Evolutionary conservation across 1,140 invertebrate genomes (phyloP), one percentile per base, ranked within the genome.

Genomic region (Oncopodura yosiiana): DNA sequence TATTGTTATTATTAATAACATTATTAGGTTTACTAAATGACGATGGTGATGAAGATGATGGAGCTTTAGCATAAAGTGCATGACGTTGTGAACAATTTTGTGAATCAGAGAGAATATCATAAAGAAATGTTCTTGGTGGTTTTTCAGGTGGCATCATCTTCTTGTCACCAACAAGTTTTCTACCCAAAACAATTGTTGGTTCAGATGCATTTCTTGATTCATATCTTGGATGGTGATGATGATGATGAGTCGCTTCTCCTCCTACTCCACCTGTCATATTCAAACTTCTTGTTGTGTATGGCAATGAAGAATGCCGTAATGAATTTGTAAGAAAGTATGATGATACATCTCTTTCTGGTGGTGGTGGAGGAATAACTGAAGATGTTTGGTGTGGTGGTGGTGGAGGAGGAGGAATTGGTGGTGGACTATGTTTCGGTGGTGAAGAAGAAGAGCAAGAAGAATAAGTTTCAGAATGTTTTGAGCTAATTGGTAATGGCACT

Each of bases 141-240:
- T 64, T 64, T 23, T 64, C 62, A 11, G 62, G 62, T 38, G 61
- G 61, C 19, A 24, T n/a, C n/a, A n/a, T n/a, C n/a, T n/a, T n/a
- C n/a, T n/a, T n/a, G n/a, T n/a, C n/a, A n/a, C n/a, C n/a, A n/a
- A n/a, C n/a, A n/a, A n/a, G n/a, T n/a, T n/a, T n/a, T n/a, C n/a
- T n/a, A n/a, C n/a, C n/a, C n/a, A n/a, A n/a, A n/a, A n/a, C n/a
- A n/a, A n/a, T n/a, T n/a, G n/a, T n/a, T n/a, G n/a, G n/a, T n/a
- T n/a, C n/a, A n/a, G n/a, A n/a, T n/a, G n/a, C n/a, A n/a, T n/a
- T n/a, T n/a, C n/a, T n/a, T n/a, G n/a, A n/a, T n/a, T n/a, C n/a
- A n/a, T n/a, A n/a, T n/a, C n/a, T n/a, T n/a, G n/a, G n/a, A n/a
- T n/a, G n/a, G n/a, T n/a, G n/a, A n/a, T n/a, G n/a, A n/a, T n/a